These are phyloP conservation scores for Acanthochromis polyacanthus DNA, from an alignment of 2,113 vertebrate species.

Conservation along the genomic window DNA sequence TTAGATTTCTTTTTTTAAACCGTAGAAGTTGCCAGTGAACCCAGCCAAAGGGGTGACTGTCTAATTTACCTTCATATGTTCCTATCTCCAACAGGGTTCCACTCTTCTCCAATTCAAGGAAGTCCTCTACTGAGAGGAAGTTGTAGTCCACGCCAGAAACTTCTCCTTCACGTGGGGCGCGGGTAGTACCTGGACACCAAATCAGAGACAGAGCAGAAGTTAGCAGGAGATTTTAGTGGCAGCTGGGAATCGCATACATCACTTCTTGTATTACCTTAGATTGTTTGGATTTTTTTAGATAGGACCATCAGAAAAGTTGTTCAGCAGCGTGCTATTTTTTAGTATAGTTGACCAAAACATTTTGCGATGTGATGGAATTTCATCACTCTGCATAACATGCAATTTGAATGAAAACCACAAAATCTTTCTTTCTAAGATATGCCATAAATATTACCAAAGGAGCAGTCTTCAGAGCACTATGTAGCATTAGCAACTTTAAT, in stretches of 20 bases:
- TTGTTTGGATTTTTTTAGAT: no score
- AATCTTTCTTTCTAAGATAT: no score
- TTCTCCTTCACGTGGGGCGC: slow-evolving; percentile 94
- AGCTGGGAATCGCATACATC: neutral
- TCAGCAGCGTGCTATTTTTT: neutral
- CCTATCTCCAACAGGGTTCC: slow-evolving; percentile 97
- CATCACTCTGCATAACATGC: neutral
- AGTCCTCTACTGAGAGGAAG: slow-evolving; percentile 96
- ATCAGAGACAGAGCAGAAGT: slow-evolving; percentile 36
- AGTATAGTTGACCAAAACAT: neutral
- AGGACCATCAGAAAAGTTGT: no score
- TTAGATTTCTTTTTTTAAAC: no score
- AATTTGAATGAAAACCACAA: no score
- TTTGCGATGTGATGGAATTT: neutral
- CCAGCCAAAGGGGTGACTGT: neutral
- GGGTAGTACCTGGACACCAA: slow-evolving; percentile 92
- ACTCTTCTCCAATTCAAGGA: slow-evolving; percentile 93
- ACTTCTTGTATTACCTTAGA: no score
- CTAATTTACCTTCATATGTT: slow-evolving; percentile 93
- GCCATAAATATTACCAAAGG: no score
- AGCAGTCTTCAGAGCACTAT: no score
- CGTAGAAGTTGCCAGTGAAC: neutral
- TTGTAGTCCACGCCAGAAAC: slow-evolving; percentile 97
- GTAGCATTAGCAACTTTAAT: no score
- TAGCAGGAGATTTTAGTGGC: neutral